Percentiles rank a stretch among this genome's conserved stretches.
Conservation (phyloP, 1,140 invertebrate species). For the Drosophila sturtevanti region DNA sequence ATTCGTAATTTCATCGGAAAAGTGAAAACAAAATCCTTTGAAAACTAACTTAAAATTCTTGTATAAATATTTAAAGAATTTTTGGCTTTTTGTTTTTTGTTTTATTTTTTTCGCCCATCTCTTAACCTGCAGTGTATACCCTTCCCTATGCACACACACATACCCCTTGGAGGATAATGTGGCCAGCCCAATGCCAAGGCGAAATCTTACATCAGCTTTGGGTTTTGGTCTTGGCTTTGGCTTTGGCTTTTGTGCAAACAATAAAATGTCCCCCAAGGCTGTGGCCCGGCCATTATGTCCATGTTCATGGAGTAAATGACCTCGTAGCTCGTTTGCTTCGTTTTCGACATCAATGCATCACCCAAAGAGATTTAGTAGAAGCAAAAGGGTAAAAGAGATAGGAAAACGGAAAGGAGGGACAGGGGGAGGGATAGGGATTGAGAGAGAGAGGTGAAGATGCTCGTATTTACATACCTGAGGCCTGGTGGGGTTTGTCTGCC, state of each 20-base stretch:
- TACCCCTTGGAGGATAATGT: conserved; percentile 53
- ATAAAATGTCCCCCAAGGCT: conserved; percentile 82
- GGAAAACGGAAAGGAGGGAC: conserved; percentile 13
- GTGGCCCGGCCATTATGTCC: conserved; percentile 55
- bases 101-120: background rate
- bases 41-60: background rate
- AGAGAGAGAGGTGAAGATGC: conserved; percentile 6
- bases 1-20: too few species aligned
- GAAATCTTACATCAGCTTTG: conserved; percentile 80
- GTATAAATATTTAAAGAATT: background rate
- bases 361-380: conserved; percentile 21
- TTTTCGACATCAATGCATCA: conserved; percentile 80
- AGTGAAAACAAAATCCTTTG: background rate
- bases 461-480: conserved; percentile 78
- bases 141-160: conserved; percentile 9
- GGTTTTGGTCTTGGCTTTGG: conserved; percentile 32
- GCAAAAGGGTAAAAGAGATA: background rate
- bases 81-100: background rate
- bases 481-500: conserved; percentile 70
- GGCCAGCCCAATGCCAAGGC: conserved; percentile 40
- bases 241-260: conserved; percentile 73
- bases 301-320: conserved; percentile 71
- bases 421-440: conserved; percentile 5
- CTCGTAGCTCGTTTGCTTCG: conserved; percentile 79
- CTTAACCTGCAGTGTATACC: conserved; percentile 17